These are phyloP conservation scores for Euschistus heros DNA, from an alignment of 1,140 invertebrate genomes.

Conservation along the genomic window DNA sequence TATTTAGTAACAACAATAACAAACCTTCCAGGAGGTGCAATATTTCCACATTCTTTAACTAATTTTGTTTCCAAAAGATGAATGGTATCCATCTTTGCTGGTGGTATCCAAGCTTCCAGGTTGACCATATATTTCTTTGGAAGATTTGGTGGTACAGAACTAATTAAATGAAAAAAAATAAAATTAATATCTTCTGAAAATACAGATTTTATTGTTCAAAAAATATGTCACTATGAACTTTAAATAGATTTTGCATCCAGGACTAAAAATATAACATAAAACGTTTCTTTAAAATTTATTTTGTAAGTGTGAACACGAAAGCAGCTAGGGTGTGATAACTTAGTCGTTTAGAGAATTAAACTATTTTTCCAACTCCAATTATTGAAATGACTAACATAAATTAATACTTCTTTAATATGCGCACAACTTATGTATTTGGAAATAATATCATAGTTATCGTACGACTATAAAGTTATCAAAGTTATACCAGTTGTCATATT, in stretches of 20 bases:
- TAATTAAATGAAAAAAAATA: neutral
- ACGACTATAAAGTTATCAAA: too few relatives aligned
- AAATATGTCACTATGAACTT: too few relatives aligned
- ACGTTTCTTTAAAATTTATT: neutral
- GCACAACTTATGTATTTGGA: too few relatives aligned
- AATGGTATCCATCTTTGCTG: slow-evolving; percentile 43
- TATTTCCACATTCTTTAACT: slow-evolving; percentile 43
- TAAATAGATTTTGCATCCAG: neutral
- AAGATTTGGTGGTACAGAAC: slow-evolving; percentile 33
- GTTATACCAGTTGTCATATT: too few relatives aligned
- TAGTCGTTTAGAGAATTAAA: neutral
- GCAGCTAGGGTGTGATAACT: neutral
- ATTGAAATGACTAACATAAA: too few relatives aligned
- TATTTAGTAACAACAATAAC: neutral
- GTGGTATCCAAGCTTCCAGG: slow-evolving; percentile 55
- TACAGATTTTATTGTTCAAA: neutral
- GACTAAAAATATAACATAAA: neutral
- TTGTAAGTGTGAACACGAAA: too few relatives aligned
- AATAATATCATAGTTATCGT: too few relatives aligned
- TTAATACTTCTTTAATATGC: too few relatives aligned
- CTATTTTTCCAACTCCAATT: too few relatives aligned
- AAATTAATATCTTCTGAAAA: neutral
- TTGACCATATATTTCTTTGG: slow-evolving; percentile 47
- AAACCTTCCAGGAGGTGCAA: slow-evolving; percentile 46
- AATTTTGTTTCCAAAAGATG: neutral